These are phyloP conservation scores for Henricia sp. DNA, from an alignment of 53 echinoderm and acorn worm species.

Conservation along the genomic window DNA sequence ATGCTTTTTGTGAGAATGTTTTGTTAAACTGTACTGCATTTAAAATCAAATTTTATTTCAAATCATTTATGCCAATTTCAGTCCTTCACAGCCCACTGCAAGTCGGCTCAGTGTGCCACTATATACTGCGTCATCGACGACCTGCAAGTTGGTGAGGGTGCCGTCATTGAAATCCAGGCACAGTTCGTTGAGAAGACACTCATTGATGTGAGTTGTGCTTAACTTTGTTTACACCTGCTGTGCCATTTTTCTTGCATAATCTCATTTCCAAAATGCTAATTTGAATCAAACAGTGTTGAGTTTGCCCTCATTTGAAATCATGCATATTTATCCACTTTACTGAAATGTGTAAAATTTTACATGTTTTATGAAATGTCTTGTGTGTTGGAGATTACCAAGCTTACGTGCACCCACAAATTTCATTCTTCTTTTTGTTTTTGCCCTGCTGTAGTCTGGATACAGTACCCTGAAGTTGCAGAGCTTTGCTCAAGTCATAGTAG, in stretches of 20 bases:
- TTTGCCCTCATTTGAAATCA: too few species aligned
- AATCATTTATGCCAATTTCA: too few species aligned
- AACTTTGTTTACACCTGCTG: neutral
- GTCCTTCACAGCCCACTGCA: neutral
- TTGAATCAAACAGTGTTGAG: neutral
- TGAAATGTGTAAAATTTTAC: too few species aligned
- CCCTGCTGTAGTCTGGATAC: constrained; percentile 20
- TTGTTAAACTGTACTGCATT: too few species aligned
- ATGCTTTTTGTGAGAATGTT: neutral
- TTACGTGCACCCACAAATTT: neutral
- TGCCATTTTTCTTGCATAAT: neutral
- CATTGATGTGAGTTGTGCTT: constrained; percentile 60
- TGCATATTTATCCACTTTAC: too few species aligned
- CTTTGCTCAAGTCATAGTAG: constrained; percentile 55
- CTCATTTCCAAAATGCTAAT: neutral
- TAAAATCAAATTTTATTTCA: too few species aligned
- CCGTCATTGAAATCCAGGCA: constrained; percentile 79
- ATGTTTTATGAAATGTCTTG: too few species aligned
- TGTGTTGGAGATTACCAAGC: too few species aligned
- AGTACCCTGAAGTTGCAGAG: constrained; percentile 27
- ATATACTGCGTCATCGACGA: constrained; percentile 74
- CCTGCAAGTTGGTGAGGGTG: constrained; percentile 72
- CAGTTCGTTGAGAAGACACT: constrained; percentile 84
- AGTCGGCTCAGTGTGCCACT: constrained; percentile 64
- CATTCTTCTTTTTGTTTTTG: neutral